Conservation (phyloP, 2,797 vertebrate species). For the Takifugu ocellatus region DNA sequence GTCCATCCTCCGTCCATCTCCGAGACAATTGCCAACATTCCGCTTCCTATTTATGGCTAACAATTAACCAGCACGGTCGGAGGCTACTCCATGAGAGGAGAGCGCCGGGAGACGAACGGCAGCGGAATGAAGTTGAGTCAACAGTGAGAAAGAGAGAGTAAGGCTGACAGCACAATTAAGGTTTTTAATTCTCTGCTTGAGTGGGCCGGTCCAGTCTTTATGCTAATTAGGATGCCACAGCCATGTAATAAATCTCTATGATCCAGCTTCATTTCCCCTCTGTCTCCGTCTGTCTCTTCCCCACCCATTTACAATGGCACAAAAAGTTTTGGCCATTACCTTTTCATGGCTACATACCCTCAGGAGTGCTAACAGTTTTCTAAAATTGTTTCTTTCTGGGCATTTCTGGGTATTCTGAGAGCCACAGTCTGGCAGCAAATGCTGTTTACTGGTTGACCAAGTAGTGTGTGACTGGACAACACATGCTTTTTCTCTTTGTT, state of each 20-base stretch:
- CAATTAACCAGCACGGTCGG: conserved; percentile 86
- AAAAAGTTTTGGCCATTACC: conserved; percentile 55
- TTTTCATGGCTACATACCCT: conserved; percentile 28
- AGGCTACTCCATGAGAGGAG: conserved; percentile 54
- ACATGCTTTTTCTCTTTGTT: conserved; percentile 62
- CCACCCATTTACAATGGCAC: conserved; percentile 36
- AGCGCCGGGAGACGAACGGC: conserved; percentile 30
- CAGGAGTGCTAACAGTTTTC: conserved; percentile 45
- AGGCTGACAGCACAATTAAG: conserved; percentile 97
- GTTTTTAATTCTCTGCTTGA: conserved; percentile 99
- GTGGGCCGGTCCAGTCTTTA: conserved; percentile 95
- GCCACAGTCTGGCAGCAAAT: conserved; percentile 28
- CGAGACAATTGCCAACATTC: conserved; percentile 80
- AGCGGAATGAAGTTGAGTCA: conserved; percentile 62
- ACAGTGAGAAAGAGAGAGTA: conserved; percentile 66
- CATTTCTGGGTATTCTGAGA: conserved; percentile 32
- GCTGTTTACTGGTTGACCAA: conserved; percentile 56
- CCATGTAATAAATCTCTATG: conserved; percentile 95
- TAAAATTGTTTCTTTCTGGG: conserved; percentile 33
- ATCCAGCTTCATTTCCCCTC: conserved; percentile 73
- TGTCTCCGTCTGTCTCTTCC: conserved; percentile 63
- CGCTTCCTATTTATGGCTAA: conserved; percentile 84
- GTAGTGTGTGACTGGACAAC: conserved; percentile 37
- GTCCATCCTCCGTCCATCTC: conserved; percentile 45
- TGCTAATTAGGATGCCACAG: conserved; percentile 89